These are phyloP conservation scores for Brachymystax lenok DNA, from an alignment of 2,797 vertebrate genomes.

Conservation along the genomic window DNA sequence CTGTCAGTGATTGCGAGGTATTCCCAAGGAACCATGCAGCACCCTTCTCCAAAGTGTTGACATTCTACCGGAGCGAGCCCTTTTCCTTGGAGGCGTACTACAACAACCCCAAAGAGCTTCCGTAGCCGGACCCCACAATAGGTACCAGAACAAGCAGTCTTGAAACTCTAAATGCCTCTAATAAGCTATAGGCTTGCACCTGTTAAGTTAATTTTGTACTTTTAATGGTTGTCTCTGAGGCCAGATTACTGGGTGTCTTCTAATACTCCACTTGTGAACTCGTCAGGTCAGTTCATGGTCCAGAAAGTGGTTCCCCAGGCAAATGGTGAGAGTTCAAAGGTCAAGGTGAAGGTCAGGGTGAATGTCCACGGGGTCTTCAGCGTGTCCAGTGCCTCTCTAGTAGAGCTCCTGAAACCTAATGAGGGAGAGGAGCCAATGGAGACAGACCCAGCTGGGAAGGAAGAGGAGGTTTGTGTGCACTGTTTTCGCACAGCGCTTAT, in stretches of 20 bases:
- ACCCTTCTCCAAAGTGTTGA: slow-evolving; percentile 96
- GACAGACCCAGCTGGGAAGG: slow-evolving; percentile 84
- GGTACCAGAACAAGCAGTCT: slow-evolving; percentile 67
- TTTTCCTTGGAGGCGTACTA: slow-evolving; percentile 94
- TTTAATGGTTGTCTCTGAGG: not conserved
- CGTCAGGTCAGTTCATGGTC: slow-evolving; percentile 88
- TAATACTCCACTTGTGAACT: not conserved
- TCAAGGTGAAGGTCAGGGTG: slow-evolving; percentile 95
- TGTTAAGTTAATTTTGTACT: not conserved
- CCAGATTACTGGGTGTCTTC: not conserved
- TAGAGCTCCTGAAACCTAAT: slow-evolving; percentile 86
- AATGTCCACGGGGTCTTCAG: slow-evolving; percentile 95
- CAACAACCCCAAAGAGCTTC: slow-evolving; percentile 86
- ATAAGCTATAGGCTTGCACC: not conserved
- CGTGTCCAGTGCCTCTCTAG: slow-evolving; percentile 90
- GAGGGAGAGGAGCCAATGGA: slow-evolving; percentile 95
- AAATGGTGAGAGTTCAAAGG: slow-evolving; percentile 91
- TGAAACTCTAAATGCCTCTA: too few species aligned
- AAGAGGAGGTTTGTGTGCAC: slow-evolving; percentile 85
- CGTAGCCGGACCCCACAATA: slow-evolving; percentile 86
- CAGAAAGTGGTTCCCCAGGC: slow-evolving; percentile 92
- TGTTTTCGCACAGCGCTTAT: not conserved
- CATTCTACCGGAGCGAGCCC: slow-evolving; percentile 93
- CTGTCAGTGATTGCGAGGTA: slow-evolving; percentile 90
- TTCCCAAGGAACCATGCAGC: slow-evolving; percentile 93